Base-by-base conservation (phyloP, 2,113 vertebrate species). In the Phylloscopus whistleri region DNA sequence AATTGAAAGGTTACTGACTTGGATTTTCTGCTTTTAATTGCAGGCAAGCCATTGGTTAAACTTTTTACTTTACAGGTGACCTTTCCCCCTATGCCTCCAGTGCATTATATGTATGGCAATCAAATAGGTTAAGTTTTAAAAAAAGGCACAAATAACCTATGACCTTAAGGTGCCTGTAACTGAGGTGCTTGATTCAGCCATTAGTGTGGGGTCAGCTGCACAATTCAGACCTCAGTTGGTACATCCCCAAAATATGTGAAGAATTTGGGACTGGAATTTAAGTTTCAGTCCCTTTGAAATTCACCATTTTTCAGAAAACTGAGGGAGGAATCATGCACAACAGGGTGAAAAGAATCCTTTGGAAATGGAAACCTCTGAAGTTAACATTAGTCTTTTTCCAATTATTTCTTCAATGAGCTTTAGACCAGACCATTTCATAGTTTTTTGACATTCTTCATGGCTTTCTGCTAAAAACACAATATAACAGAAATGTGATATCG, bases 241-340 rank as follows among this genome's bases (percentile, higher is more conserved):
- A 48, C 43, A 58, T 56, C 28, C 24, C 73, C 44, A 69, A 94
- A 95, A 60, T 83, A 95, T 80, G 68, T 64, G 44, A 63, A 67
- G 79, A 91, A 79, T 96, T 84, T 69, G 39, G 14, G 48, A 31
- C 39, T 73, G 82, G 80, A 80, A 89, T 92, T 84, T 72, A 59
- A 69, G 18, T 92, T 87, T 93, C 56, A 14, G n/a, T 43, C 15
- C 30, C 49, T 62, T 78, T 78, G 74, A 84, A 84, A 74, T 28
- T 78, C 31, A 37, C 10, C 1, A 1, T 37, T 78, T 31, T 66
- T 85, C 9, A 27, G 30, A 80, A 35, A 68, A 88, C 5, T 66
- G 26, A 72, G 21, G 41, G 55, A 81, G n/a, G 56, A 86, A 4
- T 80, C 52, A 68, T 66, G n/a, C 9, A 44, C 14, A 73, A 77